These are phyloP conservation scores for Tachuris rubrigastra DNA, from an alignment of 2,113 vertebrate genomes.

Conservation along the genomic window DNA sequence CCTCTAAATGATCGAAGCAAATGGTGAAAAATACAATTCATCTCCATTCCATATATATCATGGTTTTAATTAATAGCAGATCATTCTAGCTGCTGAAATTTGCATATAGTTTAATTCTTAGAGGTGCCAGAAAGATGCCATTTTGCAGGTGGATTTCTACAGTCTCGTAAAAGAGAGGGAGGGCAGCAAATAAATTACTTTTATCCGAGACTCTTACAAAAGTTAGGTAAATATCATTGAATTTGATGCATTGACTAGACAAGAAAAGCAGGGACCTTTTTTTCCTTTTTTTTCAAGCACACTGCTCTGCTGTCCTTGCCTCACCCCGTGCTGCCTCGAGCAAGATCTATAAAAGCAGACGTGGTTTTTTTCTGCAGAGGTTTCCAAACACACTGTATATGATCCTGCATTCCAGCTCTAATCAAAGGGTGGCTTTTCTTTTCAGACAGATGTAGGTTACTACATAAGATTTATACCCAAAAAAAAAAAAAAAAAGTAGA, in stretches of 20 bases:
- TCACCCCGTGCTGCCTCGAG: neutral
- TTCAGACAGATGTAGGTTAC: conserved; percentile 21
- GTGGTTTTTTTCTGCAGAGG: neutral
- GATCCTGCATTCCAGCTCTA: conserved; percentile 24
- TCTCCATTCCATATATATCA: neutral
- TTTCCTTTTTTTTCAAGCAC: neutral
- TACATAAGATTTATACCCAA: neutral
- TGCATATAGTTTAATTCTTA: neutral
- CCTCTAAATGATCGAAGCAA: neutral
- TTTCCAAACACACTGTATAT: neutral
- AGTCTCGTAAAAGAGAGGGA: neutral
- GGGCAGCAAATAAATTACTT: neutral
- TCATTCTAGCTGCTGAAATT: neutral
- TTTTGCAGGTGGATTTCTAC: neutral
- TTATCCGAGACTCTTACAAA: neutral
- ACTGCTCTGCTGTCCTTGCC: conserved; percentile 7
- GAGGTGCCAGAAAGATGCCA: neutral
- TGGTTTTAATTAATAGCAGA: neutral
- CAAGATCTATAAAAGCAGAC: conserved; percentile 18
- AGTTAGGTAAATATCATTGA: neutral
- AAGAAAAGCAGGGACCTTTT: neutral
- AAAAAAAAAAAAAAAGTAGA: neutral
- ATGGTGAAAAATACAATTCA: neutral
- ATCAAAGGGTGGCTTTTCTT: neutral
- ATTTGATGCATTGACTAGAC: neutral